A percentile compares a stretch with the other conserved stretches of the same genome.
Conservation (phyloP, 2,888 invertebrate genomes). For the Rhopalosiphum nymphaeae region DNA sequence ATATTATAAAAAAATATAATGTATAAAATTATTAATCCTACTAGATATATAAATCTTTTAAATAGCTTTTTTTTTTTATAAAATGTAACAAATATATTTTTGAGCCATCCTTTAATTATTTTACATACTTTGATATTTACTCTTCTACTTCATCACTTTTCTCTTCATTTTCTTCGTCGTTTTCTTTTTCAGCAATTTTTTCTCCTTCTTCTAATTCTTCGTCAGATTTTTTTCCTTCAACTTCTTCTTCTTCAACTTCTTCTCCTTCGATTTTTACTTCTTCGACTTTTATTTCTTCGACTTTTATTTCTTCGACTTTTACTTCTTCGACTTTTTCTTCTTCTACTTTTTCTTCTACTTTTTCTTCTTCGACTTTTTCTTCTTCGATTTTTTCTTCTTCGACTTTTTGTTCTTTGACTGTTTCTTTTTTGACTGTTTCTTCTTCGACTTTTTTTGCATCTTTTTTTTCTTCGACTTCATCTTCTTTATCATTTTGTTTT, state of each 20-base stretch:
- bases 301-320: background rate
- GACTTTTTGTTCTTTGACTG: background rate
- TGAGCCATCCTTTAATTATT: background rate
- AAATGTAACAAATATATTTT: background rate
- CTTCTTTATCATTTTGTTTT: slow-evolving; percentile 9
- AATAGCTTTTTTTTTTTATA: background rate
- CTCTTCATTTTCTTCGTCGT: background rate
- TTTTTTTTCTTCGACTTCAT: background rate
- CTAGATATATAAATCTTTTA: background rate
- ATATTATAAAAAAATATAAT: background rate
- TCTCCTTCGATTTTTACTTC: background rate
- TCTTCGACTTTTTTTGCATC: background rate
- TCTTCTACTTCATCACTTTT: background rate
- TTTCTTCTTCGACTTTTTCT: too few species aligned
- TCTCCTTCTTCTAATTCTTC: background rate
- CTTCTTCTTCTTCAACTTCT: background rate
- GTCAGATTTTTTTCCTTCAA: background rate
- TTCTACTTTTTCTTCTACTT: too few species aligned
- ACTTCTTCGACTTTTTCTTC: background rate
- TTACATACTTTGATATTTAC: background rate
- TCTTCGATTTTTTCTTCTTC: background rate
- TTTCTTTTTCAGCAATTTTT: background rate
- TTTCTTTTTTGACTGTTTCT: too few species aligned
- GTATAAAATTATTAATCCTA: background rate
- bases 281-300: background rate